A percentile compares a stretch with the other conserved stretches of the same genome.
Conservation (phyloP, 2,797 vertebrate species). For the Cygnus olor region DNA sequence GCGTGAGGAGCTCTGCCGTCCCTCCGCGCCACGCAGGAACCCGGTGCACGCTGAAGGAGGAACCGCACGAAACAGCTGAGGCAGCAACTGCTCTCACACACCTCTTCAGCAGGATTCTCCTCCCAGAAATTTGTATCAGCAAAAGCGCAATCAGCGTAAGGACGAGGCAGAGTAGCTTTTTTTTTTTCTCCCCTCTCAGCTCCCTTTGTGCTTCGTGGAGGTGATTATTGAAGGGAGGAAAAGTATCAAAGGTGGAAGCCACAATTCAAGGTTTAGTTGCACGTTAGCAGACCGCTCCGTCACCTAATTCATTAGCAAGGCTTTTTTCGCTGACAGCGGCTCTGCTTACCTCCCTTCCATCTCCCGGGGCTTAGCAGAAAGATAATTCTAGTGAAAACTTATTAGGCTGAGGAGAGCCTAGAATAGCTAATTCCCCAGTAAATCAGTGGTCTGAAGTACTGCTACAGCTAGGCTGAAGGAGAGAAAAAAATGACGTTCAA, state of each 20-base stretch:
- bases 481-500: neutral
- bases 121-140: neutral
- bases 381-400: neutral
- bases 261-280: neutral
- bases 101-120: neutral
- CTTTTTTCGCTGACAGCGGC: neutral
- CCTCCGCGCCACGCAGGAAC: neutral
- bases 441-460: neutral
- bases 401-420: neutral
- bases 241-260: fast-evolving
- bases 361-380: neutral
- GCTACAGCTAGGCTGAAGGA: neutral
- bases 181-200: neutral
- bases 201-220: neutral
- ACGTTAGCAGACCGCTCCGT: fast-evolving
- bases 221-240: neutral
- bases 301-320: neutral
- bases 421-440: neutral
- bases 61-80: neutral
- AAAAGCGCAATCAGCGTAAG: neutral
- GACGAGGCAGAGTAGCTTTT: neutral
- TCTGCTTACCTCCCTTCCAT: neutral
- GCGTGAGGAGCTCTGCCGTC: neutral
- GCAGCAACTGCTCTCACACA: neutral
- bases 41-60: neutral